These are phyloP conservation scores for Drosophila lacteicornis DNA, from an alignment of 1,140 invertebrate genomes.

Conservation along the genomic window DNA sequence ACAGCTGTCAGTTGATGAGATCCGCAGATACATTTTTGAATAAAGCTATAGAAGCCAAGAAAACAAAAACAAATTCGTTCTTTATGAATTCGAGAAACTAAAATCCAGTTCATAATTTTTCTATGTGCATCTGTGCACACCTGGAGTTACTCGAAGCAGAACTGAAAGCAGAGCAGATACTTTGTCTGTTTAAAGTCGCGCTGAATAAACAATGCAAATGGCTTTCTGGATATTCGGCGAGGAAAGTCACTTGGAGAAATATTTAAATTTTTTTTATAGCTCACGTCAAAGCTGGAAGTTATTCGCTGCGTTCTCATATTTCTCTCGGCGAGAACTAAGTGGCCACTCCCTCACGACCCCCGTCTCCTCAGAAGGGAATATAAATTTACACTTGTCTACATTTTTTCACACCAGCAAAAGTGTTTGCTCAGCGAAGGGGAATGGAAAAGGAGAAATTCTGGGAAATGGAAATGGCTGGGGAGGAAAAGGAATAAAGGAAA, in stretches of 20 bases:
- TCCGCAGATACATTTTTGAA: neutral
- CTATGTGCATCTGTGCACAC: slow-evolving; percentile 26
- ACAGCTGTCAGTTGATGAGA: neutral
- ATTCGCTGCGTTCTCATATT: slow-evolving; percentile 32
- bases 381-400: slow-evolving; percentile 63
- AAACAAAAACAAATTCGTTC: too few species aligned
- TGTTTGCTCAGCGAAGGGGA: slow-evolving; percentile 45
- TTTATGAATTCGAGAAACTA: neutral
- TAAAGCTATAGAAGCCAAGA: too few species aligned
- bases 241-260: slow-evolving; percentile 24
- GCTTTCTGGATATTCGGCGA: neutral
- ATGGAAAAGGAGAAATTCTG: neutral
- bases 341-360: slow-evolving; percentile 1
- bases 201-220: slow-evolving; percentile 58
- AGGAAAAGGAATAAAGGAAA: slow-evolving; percentile 16
- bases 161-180: slow-evolving; percentile 22
- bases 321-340: slow-evolving; percentile 31
- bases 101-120: neutral
- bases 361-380: slow-evolving; percentile 27
- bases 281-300: slow-evolving; percentile 35
- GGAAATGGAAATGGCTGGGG: neutral
- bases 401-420: slow-evolving; percentile 56
- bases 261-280: slow-evolving; percentile 48
- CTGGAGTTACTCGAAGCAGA: slow-evolving; percentile 31
- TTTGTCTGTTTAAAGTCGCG: slow-evolving; percentile 19